Percentiles rank a stretch among this genome's conserved stretches.
Evolutionary conservation across 2,113 vertebrate species (phyloP).

Genomic region (Scopus umbretta): DNA sequence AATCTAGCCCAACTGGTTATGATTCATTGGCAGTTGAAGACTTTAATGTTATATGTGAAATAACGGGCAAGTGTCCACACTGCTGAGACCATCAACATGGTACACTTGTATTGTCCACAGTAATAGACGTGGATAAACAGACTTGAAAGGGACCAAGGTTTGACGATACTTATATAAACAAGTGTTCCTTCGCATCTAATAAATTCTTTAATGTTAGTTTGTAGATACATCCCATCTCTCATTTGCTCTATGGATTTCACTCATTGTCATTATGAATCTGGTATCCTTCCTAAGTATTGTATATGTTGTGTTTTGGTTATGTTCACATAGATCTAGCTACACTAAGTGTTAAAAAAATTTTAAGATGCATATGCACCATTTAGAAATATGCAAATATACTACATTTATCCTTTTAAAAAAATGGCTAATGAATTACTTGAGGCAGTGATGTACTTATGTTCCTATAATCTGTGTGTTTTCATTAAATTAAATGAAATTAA

Average conservation of each 20-base stretch:
- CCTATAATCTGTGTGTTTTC: neutral
- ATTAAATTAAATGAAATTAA: neutral
- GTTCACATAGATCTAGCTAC: neutral
- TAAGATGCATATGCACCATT: neutral
- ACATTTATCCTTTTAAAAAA: neutral
- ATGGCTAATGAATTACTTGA: neutral
- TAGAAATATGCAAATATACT: neutral
- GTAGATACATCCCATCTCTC: accelerated
- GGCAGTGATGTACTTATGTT: neutral
- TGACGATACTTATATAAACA: neutral
- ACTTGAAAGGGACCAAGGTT: neutral
- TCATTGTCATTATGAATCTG: neutral
- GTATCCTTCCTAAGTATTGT: neutral
- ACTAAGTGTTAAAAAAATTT: neutral
- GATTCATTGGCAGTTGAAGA: neutral
- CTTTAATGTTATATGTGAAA: neutral
- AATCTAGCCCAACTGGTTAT: neutral
- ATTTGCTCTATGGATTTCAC: neutral
- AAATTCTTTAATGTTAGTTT: neutral
- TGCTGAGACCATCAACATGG: neutral
- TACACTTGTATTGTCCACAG: neutral
- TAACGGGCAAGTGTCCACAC: neutral
- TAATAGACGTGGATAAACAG: neutral
- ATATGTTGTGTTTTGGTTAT: neutral
- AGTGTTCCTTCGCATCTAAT: neutral